Conservation (phyloP, 1,140 invertebrate genomes). For the Drosophila rhopaloa region DNA sequence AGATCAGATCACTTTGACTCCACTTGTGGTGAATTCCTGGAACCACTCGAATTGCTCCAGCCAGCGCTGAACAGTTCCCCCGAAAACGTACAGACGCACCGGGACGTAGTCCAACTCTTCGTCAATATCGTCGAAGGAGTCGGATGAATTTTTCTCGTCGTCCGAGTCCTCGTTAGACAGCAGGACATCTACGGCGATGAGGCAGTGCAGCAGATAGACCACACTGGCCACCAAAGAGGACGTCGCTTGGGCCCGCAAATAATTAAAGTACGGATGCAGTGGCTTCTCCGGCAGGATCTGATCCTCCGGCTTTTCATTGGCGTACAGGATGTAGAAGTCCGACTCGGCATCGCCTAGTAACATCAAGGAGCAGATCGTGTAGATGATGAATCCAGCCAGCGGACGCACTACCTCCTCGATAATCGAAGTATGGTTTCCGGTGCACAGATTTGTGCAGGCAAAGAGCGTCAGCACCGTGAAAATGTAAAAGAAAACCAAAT, state of each 20-base stretch:
- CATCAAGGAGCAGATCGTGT: conserved; percentile 36
- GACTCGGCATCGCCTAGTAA: conserved; percentile 36
- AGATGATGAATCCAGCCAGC: conserved; percentile 15
- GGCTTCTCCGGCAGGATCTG: neutral
- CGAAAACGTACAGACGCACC: conserved; percentile 43
- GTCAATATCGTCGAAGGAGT: neutral
- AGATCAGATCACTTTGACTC: neutral
- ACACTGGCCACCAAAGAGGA: conserved; percentile 18
- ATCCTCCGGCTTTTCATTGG: neutral
- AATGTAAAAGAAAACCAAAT: conserved; percentile 10
- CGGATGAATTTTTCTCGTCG: neutral
- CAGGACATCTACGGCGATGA: conserved; percentile 50
- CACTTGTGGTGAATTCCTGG: conserved; percentile 11
- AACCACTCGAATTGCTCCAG: conserved; percentile 46
- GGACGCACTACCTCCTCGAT: conserved; percentile 28
- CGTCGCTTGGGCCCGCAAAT: conserved; percentile 34
- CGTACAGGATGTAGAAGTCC: conserved; percentile 27
- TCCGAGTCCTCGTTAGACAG: conserved; percentile 25
- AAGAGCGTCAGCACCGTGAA: conserved; percentile 40
- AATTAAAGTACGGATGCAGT: conserved; percentile 41
- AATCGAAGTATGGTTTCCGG: conserved; percentile 9
- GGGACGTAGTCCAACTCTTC: conserved; percentile 28
- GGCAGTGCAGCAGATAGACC: conserved; percentile 44
- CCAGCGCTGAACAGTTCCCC: conserved; percentile 6
- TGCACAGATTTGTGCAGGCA: conserved; percentile 52